Evolutionary conservation across 53 echinoderm and acorn worm species (phyloP).

Genomic region (Echinarachnius parma): DNA sequence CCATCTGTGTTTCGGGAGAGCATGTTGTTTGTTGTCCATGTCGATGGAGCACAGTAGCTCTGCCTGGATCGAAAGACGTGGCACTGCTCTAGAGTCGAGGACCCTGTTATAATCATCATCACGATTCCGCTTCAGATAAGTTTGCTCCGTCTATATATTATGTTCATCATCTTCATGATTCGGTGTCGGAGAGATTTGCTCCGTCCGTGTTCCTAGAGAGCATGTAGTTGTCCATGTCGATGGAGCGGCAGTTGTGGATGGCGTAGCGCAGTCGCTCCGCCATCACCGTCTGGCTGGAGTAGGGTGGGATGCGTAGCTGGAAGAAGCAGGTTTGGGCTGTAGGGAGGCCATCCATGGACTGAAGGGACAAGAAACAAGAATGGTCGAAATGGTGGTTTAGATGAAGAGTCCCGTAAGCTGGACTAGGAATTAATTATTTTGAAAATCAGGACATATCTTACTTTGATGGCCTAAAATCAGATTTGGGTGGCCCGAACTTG

Average conservation of each 20-base stretch:
- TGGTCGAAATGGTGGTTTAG: too few species aligned
- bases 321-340: slow-evolving; percentile 99
- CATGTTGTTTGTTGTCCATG: slow-evolving; percentile 46
- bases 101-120: too few species aligned
- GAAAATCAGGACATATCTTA: too few species aligned
- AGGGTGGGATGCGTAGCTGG: slow-evolving; percentile 94
- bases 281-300: slow-evolving; percentile 94
- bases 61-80: too few species aligned
- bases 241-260: slow-evolving; percentile 97
- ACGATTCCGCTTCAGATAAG: too few species aligned
- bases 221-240: slow-evolving; percentile 99
- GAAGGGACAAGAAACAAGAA: too few species aligned
- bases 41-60: slow-evolving; percentile 25
- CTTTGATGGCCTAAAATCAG: too few species aligned
- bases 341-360: slow-evolving; percentile 92
- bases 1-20: slow-evolving; percentile 26
- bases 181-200: slow-evolving; percentile 82
- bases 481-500: too few species aligned
- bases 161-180: slow-evolving; percentile 7
- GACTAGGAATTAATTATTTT: too few species aligned
- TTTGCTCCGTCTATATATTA: too few species aligned
- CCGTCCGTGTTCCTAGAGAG: slow-evolving; percentile 93
- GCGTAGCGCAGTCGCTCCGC: slow-evolving; percentile 93
- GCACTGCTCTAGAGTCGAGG: too few species aligned
- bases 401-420: too few species aligned